Conservation (phyloP, 2,797 vertebrate genomes). For the Otus scops region DNA sequence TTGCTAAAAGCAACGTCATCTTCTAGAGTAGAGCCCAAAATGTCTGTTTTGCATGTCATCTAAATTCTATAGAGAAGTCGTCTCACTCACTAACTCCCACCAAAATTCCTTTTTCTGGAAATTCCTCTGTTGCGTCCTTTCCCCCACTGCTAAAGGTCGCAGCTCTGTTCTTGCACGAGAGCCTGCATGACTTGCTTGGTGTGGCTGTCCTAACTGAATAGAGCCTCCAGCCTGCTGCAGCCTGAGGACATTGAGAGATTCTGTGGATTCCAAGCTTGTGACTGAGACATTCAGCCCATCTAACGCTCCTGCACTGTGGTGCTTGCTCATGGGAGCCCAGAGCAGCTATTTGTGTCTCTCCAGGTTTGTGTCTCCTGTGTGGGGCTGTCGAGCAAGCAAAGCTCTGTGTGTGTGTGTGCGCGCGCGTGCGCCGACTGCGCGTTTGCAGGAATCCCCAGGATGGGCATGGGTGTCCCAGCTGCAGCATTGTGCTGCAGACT, state of each 20-base stretch:
- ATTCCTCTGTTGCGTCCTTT: not conserved
- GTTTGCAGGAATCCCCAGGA: not conserved
- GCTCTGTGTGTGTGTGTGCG: not conserved
- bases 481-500: not conserved
- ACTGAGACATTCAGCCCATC: not conserved
- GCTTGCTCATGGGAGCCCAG: accelerated
- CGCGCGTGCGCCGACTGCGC: no score
- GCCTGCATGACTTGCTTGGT: not conserved
- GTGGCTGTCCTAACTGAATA: accelerated
- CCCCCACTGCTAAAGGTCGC: not conserved
- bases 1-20: not conserved
- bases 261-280: not conserved
- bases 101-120: not conserved
- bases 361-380: not conserved
- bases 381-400: not conserved
- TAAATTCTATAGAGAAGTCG: not conserved
- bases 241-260: not conserved
- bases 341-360: not conserved
- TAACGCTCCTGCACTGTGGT: not conserved
- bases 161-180: not conserved
- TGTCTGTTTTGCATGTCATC: not conserved
- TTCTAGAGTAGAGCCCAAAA: not conserved
- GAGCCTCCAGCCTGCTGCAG: not conserved
- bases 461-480: not conserved
- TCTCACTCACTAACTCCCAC: not conserved